Base-by-base conservation (phyloP, 2,888 invertebrate genomes). In the Selenia dentaria region DNA sequence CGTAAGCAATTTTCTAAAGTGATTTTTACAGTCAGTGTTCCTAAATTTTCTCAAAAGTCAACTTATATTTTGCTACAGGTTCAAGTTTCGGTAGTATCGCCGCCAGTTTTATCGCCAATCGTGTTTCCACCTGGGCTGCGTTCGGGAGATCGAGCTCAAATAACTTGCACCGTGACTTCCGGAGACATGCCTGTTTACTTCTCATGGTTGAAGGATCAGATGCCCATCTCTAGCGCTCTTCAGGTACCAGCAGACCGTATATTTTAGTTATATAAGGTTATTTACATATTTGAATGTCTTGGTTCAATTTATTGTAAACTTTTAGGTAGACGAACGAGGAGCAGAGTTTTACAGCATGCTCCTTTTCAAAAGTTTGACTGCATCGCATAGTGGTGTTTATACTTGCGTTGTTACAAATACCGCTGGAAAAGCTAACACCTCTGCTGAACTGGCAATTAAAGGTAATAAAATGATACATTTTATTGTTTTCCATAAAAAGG, bases 41-140 rank as follows among this genome's bases (percentile, higher is more conserved):
- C 25, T 32, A 43, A 20, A 39, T 20, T 27, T 39, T 20, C 25
- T 12, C 10, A 10, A 3, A 4, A 22, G 4, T 16, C 6, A 25
- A 18, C 12, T 29, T 36, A 12, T 32, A 36, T 52, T 40, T 42
- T 40, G 20, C 54, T 45, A 39, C 59, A 90, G 90, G 84, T 88
- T 6, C 87, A 87, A 76, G 67, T 90, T 48, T 77, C 83, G 13
- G 85, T 91, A 57, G 74, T 91, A 74, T 90, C 91, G 0, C 96
- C 96, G 6, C 97, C 97, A n/a, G 94, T 96, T 43, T 93, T 97
- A 65, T 96, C 96, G 59, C 95, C 96, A 3, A 96, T 97, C 70
- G 93, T 92, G 38, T 97, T 97, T 73, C 96, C 97, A 0, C 93
- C 94, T 38, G 95, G 95, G 62, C 88, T 96, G 22, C 94, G 95